Base-by-base conservation (phyloP, 2,797 vertebrate species). In the Crypturellus tataupa region DNA sequence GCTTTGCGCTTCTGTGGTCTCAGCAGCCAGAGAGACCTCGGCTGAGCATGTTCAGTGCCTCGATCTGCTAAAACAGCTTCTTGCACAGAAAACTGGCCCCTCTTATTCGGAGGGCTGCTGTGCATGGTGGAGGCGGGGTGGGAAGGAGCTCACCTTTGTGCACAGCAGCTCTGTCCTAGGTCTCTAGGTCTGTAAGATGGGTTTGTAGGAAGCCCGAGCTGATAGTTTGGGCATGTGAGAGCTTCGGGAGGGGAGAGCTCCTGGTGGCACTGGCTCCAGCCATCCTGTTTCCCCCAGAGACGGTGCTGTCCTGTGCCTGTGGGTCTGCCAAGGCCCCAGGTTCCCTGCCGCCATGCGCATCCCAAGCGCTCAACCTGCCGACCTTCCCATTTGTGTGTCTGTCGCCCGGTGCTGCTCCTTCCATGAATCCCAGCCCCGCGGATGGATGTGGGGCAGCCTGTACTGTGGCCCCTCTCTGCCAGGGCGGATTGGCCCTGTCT, bases 361-460 rank as follows among this genome's bases (percentile, higher is more conserved):
- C 9, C 33, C 19, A 0, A 58, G 14, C 49, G 53, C 5, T 78
- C 51, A 64, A 27, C 23, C 16, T 71, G 39, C 8, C 77, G 7
- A 29, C 68, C 47, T 47, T 59, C 80, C 64, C 2, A 0, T 47
- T 82, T 40, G 13, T 15, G 44, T 75, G 39, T 21, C 49, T 79
- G 58, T 55, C 75, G 53, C 20, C 33, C 19, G 47, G 24, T 64
- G 47, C 12, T 2, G 19, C 64, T 62, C 16, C 76, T 5, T 23
- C 11, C 12, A 8, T 4, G 15, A 55, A 64, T 23, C 0, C 33
- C 59, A 37, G 59, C 33, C 33, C 33, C 8, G 0, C 1, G 13
- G 39, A 51, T 9, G 13, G 35, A 8, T 12, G 8, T 31, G 31
- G 64, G 55, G 25, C 31, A 91, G 46, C 25, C 63, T 18, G 9